Percentiles rank a stretch among this genome's conserved stretches.
phyloP scores from a whole-genome alignment of 2,797 vertebrate genomes.

The Alectoris magna region DNA sequence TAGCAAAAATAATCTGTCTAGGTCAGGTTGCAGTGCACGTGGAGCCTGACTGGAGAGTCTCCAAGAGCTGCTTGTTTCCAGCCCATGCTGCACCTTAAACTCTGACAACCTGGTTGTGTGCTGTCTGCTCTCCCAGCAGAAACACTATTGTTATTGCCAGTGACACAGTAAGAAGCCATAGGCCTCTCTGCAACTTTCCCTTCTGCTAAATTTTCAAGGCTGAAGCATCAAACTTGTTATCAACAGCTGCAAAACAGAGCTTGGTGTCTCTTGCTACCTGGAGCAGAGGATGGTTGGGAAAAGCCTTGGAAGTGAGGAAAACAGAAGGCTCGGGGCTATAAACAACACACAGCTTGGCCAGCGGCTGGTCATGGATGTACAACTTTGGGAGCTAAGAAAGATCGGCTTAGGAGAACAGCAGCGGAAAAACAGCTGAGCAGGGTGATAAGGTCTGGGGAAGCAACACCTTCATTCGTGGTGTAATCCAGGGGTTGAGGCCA shows the following conservation, averaged over 20 bases:
- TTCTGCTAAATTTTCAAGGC: not conserved
- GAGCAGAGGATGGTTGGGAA: not conserved
- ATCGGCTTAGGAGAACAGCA: not conserved
- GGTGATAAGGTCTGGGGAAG: not conserved
- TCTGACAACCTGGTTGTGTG: not conserved
- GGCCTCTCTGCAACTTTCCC: not conserved
- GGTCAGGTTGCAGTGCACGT: not conserved
- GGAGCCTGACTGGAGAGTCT: not conserved
- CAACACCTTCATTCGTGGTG: not conserved
- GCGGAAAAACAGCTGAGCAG: not conserved
- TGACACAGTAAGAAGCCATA: rapidly evolving
- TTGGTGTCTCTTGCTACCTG: not conserved
- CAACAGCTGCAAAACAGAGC: rapidly evolving
- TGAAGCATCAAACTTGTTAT: not conserved
- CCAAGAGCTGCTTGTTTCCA: not conserved
- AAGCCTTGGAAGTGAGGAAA: not conserved
- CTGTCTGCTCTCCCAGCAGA: not conserved
- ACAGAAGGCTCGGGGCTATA: not conserved
- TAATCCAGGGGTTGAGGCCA: not conserved
- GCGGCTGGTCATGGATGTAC: not conserved
- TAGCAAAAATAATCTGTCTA: slow-evolving; percentile 30
- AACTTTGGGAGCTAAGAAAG: not conserved
- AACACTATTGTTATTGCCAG: rapidly evolving
- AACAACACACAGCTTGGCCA: not conserved
- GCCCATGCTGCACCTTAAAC: not conserved